Evolutionary conservation across 2,113 vertebrate species (phyloP).

Genomic region (Mandrillus leucophaeus): DNA sequence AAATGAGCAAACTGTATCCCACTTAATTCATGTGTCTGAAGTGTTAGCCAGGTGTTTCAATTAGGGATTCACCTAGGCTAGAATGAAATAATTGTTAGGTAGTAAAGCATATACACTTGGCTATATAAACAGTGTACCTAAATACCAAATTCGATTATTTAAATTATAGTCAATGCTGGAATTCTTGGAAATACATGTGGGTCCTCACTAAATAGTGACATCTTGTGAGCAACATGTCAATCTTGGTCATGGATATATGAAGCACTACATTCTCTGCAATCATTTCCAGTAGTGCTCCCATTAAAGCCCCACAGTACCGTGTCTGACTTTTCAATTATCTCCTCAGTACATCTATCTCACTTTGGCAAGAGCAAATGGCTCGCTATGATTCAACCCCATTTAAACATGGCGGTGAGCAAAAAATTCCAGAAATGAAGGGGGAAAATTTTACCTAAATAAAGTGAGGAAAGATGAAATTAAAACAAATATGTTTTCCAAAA

Average conservation of each 20-base stretch:
- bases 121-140: neutral
- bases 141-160: slow-evolving; percentile 19
- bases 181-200: slow-evolving; percentile 41
- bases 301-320: neutral
- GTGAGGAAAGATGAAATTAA: neutral
- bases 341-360: neutral
- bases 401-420: slow-evolving; percentile 20
- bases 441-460: neutral
- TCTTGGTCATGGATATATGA: neutral
- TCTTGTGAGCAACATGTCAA: neutral
- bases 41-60: neutral
- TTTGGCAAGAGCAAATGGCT: neutral
- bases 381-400: slow-evolving; percentile 22
- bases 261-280: neutral
- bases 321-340: neutral
- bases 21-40: slow-evolving; percentile 54
- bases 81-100: slow-evolving; percentile 43
- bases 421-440: slow-evolving; percentile 12
- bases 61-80: slow-evolving; percentile 10
- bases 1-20: neutral
- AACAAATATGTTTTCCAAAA: neutral
- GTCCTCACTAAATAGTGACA: neutral
- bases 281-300: neutral
- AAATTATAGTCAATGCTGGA: slow-evolving; percentile 7
- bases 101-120: neutral